phyloP scores from a whole-genome alignment of 2,113 vertebrate genomes.

The Sylvia atricapilla region DNA sequence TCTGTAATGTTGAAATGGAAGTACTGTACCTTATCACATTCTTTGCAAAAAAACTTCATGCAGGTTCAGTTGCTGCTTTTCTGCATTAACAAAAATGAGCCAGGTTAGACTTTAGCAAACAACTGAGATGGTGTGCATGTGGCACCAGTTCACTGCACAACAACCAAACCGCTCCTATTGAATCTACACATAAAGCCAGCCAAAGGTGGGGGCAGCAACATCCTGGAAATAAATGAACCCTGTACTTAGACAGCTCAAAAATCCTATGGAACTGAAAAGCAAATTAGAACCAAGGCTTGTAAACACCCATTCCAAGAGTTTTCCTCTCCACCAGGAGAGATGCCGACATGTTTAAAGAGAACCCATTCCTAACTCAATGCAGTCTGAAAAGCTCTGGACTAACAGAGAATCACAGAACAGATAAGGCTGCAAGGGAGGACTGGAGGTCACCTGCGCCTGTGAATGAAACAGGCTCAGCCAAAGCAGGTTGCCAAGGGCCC shows the following conservation, averaged over 20 bases:
- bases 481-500: not conserved
- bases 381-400: not conserved
- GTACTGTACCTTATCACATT: not conserved
- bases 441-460: not conserved
- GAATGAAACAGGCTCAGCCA: not conserved
- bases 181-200: not conserved
- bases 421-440: not conserved
- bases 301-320: not conserved
- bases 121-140: not conserved
- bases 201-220: not conserved
- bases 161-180: not conserved
- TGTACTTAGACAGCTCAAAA: not conserved
- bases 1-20: not conserved
- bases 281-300: not conserved
- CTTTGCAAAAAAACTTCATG: not conserved
- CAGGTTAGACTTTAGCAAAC: not conserved
- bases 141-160: not conserved
- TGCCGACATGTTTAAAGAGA: not conserved
- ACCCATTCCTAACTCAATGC: not conserved
- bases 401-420: not conserved
- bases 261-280: not conserved
- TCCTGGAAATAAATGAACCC: not conserved
- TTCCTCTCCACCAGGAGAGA: not conserved
- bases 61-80: not conserved
- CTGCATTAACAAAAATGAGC: not conserved